phyloP scores from a whole-genome alignment of 1,140 invertebrate genomes.

The Drosophila pachea region DNA sequence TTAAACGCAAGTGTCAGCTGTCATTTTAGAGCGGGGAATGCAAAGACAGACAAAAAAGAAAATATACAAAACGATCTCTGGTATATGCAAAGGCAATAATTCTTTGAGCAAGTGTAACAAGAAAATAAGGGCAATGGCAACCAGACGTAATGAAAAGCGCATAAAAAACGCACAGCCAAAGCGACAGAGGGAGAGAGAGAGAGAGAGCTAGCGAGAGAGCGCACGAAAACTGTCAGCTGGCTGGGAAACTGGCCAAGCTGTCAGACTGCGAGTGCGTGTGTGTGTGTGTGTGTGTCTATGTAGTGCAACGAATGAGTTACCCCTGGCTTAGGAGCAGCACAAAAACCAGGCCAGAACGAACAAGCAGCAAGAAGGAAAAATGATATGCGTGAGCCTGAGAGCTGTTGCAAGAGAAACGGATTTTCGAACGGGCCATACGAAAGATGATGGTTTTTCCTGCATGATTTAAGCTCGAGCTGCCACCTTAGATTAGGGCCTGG shows the following conservation, averaged over 20 bases:
- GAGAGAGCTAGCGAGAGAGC: not conserved
- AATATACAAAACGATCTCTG: slow-evolving; percentile 16
- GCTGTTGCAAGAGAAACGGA: slow-evolving; percentile 43
- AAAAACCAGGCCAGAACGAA: not conserved
- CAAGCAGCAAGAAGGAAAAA: not conserved
- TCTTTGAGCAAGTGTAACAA: slow-evolving; percentile 72
- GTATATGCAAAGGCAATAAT: slow-evolving; percentile 73
- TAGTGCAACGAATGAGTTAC: slow-evolving; percentile 6
- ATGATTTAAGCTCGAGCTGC: slow-evolving; percentile 18
- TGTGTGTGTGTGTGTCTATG: slow-evolving; percentile 1
- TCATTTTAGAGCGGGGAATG: slow-evolving; percentile 63
- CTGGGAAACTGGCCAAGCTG: slow-evolving; percentile 24
- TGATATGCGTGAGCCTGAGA: slow-evolving; percentile 34
- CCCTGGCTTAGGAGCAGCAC: not conserved
- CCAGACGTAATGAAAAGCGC: slow-evolving; percentile 44
- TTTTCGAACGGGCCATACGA: slow-evolving; percentile 57
- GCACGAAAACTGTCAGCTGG: slow-evolving; percentile 33
- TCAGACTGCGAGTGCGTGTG: slow-evolving; percentile 8
- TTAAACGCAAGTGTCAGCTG: slow-evolving; percentile 77
- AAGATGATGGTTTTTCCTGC: slow-evolving; percentile 50
- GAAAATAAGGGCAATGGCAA: slow-evolving; percentile 69
- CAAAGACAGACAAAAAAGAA: not conserved
- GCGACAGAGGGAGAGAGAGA: not conserved
- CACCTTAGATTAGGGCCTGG: slow-evolving; percentile 54
- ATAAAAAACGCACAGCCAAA: slow-evolving; percentile 41